Percentiles rank a stretch among this genome's conserved stretches.
Conservation (phyloP, 2,113 vertebrate genomes). For the Turdus rufiventris region DNA sequence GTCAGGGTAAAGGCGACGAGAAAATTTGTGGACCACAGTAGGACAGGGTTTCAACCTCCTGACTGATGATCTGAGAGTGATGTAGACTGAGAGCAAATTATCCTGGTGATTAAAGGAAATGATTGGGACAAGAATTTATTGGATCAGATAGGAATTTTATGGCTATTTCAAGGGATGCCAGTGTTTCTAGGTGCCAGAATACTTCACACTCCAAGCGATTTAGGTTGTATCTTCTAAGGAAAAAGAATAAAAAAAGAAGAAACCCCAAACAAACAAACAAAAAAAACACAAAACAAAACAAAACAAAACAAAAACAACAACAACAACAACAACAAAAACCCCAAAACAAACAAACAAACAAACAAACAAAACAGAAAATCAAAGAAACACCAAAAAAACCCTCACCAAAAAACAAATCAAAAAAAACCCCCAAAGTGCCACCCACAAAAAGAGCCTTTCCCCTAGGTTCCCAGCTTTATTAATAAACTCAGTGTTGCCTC, state of each 20-base stretch:
- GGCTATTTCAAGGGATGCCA: not conserved
- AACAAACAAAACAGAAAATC: too few relatives aligned
- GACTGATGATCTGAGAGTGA: not conserved
- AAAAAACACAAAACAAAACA: too few relatives aligned
- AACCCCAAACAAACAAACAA: too few relatives aligned
- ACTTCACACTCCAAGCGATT: not conserved
- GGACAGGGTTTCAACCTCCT: not conserved
- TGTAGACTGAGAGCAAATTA: not conserved
- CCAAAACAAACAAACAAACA: too few relatives aligned
- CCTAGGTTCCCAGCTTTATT: slow-evolving; percentile 5
- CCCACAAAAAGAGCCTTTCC: not conserved
- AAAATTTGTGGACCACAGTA: not conserved
- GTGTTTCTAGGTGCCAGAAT: not conserved
- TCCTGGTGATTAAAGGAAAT: not conserved
- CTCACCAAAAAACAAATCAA: too few relatives aligned
- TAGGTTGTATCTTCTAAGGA: not conserved
- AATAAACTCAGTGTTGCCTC: not conserved
- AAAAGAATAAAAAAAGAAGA: not conserved
- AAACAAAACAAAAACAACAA: too few relatives aligned
- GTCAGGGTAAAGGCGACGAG: not conserved
- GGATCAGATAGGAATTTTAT: not conserved
- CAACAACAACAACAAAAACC: too few relatives aligned
- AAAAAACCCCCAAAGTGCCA: not conserved
- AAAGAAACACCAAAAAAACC: too few relatives aligned
- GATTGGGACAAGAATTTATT: not conserved